Conservation (phyloP, 2,888 invertebrate genomes). For the Drosophila prolongata region DNA sequence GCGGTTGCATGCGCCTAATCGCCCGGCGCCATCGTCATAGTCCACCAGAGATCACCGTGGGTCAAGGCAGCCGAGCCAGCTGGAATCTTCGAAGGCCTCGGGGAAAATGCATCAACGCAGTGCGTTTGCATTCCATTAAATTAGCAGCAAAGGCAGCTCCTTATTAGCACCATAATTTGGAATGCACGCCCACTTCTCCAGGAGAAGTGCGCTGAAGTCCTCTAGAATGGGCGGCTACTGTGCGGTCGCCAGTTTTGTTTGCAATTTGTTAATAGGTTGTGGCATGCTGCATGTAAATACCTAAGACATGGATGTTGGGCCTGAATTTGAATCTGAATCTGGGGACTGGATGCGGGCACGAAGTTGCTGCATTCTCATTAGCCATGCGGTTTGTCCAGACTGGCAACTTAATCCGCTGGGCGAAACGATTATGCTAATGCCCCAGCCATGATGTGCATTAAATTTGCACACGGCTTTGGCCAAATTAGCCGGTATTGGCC, state of each 20-base stretch:
- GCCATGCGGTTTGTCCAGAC: slow-evolving; percentile 50
- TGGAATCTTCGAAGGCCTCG: slow-evolving; percentile 8
- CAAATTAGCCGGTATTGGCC: slow-evolving; percentile 67
- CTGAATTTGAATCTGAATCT: slow-evolving; percentile 2
- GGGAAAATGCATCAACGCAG: slow-evolving; percentile 62
- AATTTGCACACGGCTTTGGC: slow-evolving; percentile 70
- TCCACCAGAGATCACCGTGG: slow-evolving; percentile 49
- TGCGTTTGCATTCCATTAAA: slow-evolving; percentile 65
- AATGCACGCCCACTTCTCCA: slow-evolving; percentile 71
- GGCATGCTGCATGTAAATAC: slow-evolving; percentile 78
- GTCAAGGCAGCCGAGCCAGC: slow-evolving; percentile 63
- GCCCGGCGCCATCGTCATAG: slow-evolving; percentile 68
- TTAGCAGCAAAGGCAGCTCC: slow-evolving; percentile 61
- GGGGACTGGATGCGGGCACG: slow-evolving; percentile 22
- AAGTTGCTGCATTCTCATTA: slow-evolving; percentile 58
- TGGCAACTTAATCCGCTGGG: slow-evolving; percentile 62
- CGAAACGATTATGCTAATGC: slow-evolving; percentile 51
- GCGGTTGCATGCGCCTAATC: slow-evolving; percentile 75
- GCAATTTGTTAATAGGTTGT: slow-evolving; percentile 77
- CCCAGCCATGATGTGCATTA: slow-evolving; percentile 54
- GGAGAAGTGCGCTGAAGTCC: not conserved
- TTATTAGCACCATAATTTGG: slow-evolving; percentile 72
- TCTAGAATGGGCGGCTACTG: slow-evolving; percentile 45
- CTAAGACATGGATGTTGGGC: slow-evolving; percentile 28
- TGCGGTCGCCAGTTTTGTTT: slow-evolving; percentile 70